These are phyloP conservation scores for Sebastiscus albofasciatus DNA, from an alignment of 2,797 vertebrate species.

Conservation along the genomic window DNA sequence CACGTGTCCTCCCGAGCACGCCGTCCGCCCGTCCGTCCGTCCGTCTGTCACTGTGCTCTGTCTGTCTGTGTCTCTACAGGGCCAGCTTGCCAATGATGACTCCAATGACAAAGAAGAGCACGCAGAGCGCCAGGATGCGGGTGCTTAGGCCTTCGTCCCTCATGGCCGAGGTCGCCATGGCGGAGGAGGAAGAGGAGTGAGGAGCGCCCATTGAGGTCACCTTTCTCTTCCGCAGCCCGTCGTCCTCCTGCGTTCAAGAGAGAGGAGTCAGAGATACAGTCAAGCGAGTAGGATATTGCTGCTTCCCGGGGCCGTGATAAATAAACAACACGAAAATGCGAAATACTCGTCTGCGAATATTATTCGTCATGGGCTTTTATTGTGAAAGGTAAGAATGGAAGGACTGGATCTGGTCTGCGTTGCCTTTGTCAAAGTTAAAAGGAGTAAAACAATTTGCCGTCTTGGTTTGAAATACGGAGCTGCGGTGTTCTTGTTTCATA, in stretches of 20 bases:
- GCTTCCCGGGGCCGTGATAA: too few relatives aligned
- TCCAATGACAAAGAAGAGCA: constrained; percentile 95
- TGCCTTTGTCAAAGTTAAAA: too few relatives aligned
- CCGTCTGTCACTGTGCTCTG: constrained; percentile 60
- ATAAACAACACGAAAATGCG: too few relatives aligned
- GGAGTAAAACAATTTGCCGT: too few relatives aligned
- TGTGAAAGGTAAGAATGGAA: too few relatives aligned
- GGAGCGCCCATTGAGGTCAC: constrained; percentile 69
- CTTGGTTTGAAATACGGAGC: too few relatives aligned
- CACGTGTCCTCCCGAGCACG: constrained; percentile 52
- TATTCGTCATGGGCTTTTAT: too few relatives aligned
- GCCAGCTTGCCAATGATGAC: constrained; percentile 94
- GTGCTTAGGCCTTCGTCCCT: constrained; percentile 90
- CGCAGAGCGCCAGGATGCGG: constrained; percentile 88
- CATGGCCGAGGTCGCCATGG: constrained; percentile 68
- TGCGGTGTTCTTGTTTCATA: too few relatives aligned
- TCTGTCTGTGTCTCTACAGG: constrained; percentile 83
- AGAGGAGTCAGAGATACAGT: background rate
- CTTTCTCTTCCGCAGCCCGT: constrained; percentile 93
- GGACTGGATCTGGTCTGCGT: too few relatives aligned
- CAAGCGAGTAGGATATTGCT: too few relatives aligned
- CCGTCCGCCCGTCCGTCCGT: constrained; percentile 10
- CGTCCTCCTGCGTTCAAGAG: constrained; percentile 84
- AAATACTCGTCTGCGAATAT: too few relatives aligned
- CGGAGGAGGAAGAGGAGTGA: constrained; percentile 77